Base-by-base conservation (phyloP, 53 echinoderm and acorn worm species). In the Arbacia lixula region DNA sequence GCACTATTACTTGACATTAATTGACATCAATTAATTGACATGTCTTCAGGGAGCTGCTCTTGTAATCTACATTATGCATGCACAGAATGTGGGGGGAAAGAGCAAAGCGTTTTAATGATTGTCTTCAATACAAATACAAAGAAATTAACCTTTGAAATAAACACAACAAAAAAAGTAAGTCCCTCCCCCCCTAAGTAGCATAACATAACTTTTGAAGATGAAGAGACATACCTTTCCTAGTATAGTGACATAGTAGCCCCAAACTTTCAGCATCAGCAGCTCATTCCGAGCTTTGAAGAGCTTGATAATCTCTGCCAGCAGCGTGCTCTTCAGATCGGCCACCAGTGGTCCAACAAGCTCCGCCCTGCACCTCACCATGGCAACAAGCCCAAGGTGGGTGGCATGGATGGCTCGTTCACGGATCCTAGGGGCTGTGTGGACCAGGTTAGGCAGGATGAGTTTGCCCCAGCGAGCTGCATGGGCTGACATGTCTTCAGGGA, bases 401-500 rank as follows among this genome's bases (percentile, higher is more conserved):
- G 92, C 94, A 0, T 62, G 64, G 3, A 68, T 68, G 3, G 98
- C 94, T 35, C 90, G 85, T 53, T 92, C 92, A 1, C 98, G 72
- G 77, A 98, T 88, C 90, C 89, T 98, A 53, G 75, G 90, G 16
- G 98, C 98, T 0, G 94, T 87, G 67, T 90, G 98, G 46, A 92
- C 88, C 5, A 92, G 66, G 33, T 88, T 49, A 0, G 98, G 98
- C 25, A 90, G 84, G 67, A 98, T 56, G 6, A 98, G 84, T 6
- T 94, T 94, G 36, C 86, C 92, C 98, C 98, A 98, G 31, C 98
- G 88, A 1, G 79, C 83, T 0, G 98, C 90, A 22, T 92, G 88
- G 66, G 40, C 49, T 3, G 84, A 36, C 92, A 94, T 98, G 25
- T 62, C 88, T 16, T 92, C 89, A 5, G 98, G 92, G n/a, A 94